A percentile compares a stretch with the other conserved stretches of the same genome.
Conservation (phyloP, 2,797 vertebrate species). For the Typhlichthys subterraneus region DNA sequence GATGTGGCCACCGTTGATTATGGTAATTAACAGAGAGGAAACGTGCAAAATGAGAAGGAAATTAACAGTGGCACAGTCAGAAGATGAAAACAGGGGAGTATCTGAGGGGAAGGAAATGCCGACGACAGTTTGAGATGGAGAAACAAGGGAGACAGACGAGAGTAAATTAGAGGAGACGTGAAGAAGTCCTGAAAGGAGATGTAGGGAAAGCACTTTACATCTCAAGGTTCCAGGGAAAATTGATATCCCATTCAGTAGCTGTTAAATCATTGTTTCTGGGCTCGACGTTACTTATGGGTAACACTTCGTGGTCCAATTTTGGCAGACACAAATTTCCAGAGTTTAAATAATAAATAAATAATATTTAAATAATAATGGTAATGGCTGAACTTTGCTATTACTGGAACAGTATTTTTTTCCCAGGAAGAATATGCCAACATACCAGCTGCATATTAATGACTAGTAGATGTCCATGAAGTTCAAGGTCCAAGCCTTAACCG, state of each 20-base stretch:
- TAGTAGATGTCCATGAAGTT: not conserved
- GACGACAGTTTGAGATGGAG: not conserved
- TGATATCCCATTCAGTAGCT: too few relatives aligned
- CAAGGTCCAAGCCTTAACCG: not conserved
- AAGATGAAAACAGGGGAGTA: not conserved
- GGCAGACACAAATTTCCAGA: too few relatives aligned
- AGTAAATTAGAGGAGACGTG: not conserved
- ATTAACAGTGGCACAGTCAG: constrained; percentile 1
- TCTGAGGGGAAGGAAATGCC: not conserved
- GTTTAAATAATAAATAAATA: too few relatives aligned
- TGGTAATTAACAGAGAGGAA: constrained; percentile 52
- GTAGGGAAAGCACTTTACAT: not conserved
- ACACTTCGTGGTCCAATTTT: too few relatives aligned
- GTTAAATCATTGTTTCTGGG: too few relatives aligned
- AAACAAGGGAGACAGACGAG: constrained; percentile 1
- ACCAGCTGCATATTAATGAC: too few relatives aligned
- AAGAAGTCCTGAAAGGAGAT: not conserved
- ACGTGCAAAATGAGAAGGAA: constrained; percentile 34
- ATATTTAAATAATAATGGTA: too few relatives aligned
- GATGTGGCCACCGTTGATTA: constrained; percentile 53
- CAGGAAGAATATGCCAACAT: too few relatives aligned
- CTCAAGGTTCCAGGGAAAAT: not conserved
- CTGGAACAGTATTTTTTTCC: too few relatives aligned
- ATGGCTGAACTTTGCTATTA: too few relatives aligned
- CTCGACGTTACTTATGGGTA: too few relatives aligned